Base-by-base conservation (phyloP, 2,797 vertebrate species). In the Pseudomugil gertrudae region DNA sequence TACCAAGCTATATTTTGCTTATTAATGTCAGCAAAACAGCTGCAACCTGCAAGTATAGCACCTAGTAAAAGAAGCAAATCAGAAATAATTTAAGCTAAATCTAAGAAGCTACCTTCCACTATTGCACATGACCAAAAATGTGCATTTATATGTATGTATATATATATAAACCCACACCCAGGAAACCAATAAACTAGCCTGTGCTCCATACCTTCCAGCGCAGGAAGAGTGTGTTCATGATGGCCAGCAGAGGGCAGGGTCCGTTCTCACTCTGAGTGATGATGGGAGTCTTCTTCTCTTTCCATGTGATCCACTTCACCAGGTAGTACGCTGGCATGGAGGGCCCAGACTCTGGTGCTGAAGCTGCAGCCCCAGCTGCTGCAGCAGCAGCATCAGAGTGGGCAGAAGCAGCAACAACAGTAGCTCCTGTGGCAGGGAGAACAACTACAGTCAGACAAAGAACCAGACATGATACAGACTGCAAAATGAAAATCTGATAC, bases 261-360 rank as follows among this genome's bases (percentile, higher is more conserved):
- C 97, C 97, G 0, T 99, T 98, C 77, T 95, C 86, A 0, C 95
- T 96, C 94, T 98, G 97, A 0, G 90, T 98, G 87, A 99, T 87
- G 67, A 98, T 73, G 0, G 97, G 96, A 0, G 97, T 98, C 74
- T 92, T 90, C 60, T 96, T 94, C 14, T 95, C 96, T 43, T 97
- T 99, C 97, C 97, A 98, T 2, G 78, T 94, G 81, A 99, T 96
- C 97, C 97, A 98, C 83, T 98, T 98, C 14, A 98, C 95, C 50
- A 95, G 94, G 83, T 98, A 97, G 66, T 93, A 94, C 0, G 87
- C 89, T 0, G 90, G 92, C 63, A 80, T 80, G 59, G 58, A 50
- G 0, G 81, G 81, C 0, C 76, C 77, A 0, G 75, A 6, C 58
- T 86, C 91, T 0, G 32, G 5, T 1, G 48, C 59, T 0, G 74